Base-by-base conservation (phyloP, 2,888 invertebrate genomes). In the Acutogordius australiensis region DNA sequence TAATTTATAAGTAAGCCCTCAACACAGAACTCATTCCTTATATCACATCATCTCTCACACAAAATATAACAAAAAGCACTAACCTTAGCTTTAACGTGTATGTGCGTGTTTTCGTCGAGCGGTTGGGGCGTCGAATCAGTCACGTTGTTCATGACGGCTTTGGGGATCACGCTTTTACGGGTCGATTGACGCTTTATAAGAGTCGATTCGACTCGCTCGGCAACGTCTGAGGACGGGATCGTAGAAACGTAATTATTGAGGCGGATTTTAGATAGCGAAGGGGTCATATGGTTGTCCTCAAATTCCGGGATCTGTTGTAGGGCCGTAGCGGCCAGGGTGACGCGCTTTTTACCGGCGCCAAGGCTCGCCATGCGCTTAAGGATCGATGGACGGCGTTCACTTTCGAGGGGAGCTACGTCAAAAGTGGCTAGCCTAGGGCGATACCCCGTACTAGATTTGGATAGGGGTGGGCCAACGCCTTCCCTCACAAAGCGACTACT, bases 41-140 rank as follows among this genome's bases (percentile, higher is more conserved):
- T n/a, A n/a, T n/a, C n/a, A n/a, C n/a, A n/a, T n/a, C n/a, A n/a
- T n/a, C n/a, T n/a, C n/a, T n/a, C n/a, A n/a, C n/a, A n/a, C n/a
- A n/a, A n/a, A n/a, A n/a, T n/a, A n/a, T n/a, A n/a, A n/a, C n/a
- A n/a, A n/a, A n/a, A n/a, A n/a, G n/a, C n/a, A 37, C 18, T 51
- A n/a, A 51, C 51, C 51, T 51, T 51, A 4, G 8, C 23, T 51
- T 51, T 51, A 51, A 51, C 51, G 4, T 51, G n/a, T 4, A 51
- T 4, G 23, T 51, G 51, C 23, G 51, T 51, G 23, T 51, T 23
- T 23, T 51, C 51, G 26, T 51, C 51, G 18, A 51, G 23, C 23
- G 8, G 51, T 26, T 51, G 51, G 18, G 51, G 13, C 13, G 13
- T 51, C 8, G 26, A n/a, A 23, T 51, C 23, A 8, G 4, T 51